These are phyloP conservation scores for Priocnemis perturbator DNA, from an alignment of 2,888 invertebrate genomes.

Conservation along the genomic window DNA sequence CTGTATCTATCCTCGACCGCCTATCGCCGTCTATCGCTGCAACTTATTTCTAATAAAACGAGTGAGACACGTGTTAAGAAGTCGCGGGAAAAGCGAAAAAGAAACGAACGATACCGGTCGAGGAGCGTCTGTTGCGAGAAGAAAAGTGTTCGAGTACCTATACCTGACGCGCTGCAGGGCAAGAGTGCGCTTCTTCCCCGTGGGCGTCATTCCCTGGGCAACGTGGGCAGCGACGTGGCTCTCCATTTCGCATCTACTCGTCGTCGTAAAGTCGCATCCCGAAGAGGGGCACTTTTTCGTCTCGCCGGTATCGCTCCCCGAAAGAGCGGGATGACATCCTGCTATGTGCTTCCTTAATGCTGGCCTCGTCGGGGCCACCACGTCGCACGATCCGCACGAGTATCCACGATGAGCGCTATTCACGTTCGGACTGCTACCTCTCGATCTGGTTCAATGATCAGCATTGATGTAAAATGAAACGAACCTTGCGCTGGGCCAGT, in stretches of 20 bases:
- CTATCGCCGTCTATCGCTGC: background rate
- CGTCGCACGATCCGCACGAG: constrained; percentile 74
- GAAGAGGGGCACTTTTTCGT: constrained; percentile 67
- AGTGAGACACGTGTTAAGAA: background rate
- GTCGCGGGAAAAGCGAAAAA: constrained; percentile 10
- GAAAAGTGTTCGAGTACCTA: constrained; percentile 64
- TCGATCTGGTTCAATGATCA: constrained; percentile 60
- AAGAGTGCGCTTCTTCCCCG: constrained; percentile 74
- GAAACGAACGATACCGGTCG: constrained; percentile 4
- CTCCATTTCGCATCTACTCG: constrained; percentile 74
- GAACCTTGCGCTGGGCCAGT: too few species aligned
- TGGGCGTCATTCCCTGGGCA: constrained; percentile 74
- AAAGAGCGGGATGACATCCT: constrained; percentile 69
- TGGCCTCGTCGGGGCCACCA: constrained; percentile 73
- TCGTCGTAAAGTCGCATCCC: constrained; percentile 72
- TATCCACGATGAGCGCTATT: constrained; percentile 66
- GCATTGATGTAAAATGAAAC: background rate
- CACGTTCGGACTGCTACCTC: constrained; percentile 65
- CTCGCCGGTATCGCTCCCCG: constrained; percentile 58
- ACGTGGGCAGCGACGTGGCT: constrained; percentile 75
- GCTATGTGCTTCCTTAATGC: constrained; percentile 74
- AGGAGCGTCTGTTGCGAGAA: too few species aligned
- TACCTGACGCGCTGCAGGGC: constrained; percentile 76
- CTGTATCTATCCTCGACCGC: background rate
- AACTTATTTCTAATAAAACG: background rate